Conservation (phyloP, 35 echinoderm and acorn worm genomes). For the Heliocidaris tuberculata region DNA sequence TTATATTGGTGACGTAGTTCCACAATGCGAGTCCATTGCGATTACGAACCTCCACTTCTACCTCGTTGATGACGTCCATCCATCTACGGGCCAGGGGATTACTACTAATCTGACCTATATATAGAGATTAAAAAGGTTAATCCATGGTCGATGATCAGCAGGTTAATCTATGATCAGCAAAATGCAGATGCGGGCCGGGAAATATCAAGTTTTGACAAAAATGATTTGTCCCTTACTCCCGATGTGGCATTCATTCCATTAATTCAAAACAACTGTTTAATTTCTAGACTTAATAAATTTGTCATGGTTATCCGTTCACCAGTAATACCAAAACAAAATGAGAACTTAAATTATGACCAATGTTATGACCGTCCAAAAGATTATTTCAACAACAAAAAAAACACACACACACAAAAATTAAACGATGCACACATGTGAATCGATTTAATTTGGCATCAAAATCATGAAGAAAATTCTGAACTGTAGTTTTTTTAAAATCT, state of each 20-base stretch:
- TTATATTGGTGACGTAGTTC: slow-evolving; percentile 34
- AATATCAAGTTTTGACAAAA: background rate
- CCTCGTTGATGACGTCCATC: slow-evolving; percentile 28
- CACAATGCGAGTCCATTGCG: background rate
- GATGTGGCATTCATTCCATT: background rate
- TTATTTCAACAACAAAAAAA: too few relatives aligned
- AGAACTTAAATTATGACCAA: too few relatives aligned
- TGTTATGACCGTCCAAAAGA: too few relatives aligned
- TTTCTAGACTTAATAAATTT: background rate
- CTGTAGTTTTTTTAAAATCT: too few relatives aligned
- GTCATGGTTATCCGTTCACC: too few relatives aligned
- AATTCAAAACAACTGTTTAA: background rate
- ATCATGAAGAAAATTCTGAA: too few relatives aligned
- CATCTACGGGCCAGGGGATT: background rate
- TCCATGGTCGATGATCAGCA: background rate
- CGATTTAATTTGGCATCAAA: too few relatives aligned
- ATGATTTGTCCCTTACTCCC: background rate
- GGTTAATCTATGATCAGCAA: background rate
- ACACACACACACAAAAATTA: too few relatives aligned
- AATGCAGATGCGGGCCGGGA: background rate
- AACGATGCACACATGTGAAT: too few relatives aligned
- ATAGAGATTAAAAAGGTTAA: background rate
- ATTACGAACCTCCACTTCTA: slow-evolving; percentile 21
- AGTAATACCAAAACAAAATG: too few relatives aligned
- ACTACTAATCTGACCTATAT: background rate